phyloP scores from a whole-genome alignment of 2,113 vertebrate genomes.

The Rhynchomys soricoides region DNA sequence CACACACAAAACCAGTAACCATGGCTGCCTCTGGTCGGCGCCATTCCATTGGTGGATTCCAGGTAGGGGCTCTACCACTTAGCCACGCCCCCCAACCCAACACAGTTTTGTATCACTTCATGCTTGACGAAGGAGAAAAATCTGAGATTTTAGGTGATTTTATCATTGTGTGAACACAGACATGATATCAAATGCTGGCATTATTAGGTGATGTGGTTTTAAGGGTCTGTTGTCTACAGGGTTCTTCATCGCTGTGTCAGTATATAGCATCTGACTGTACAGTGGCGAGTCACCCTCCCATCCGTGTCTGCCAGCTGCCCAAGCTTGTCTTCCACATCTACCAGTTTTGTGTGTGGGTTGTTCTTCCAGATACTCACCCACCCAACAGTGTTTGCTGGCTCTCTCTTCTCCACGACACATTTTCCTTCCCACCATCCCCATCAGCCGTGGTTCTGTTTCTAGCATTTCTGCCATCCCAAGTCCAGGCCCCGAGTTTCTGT shows the following conservation, averaged over 20 bases:
- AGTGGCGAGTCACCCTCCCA: not conserved
- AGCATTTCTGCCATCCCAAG: not conserved
- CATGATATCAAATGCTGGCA: not conserved
- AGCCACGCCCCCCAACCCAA: not conserved
- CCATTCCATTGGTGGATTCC: not conserved
- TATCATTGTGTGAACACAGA: not conserved
- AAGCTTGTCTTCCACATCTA: not conserved
- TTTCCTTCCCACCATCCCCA: not conserved
- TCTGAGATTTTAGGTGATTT: not conserved
- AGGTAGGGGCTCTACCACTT: not conserved
- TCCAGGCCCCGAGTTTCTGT: not conserved
- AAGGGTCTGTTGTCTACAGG: not conserved
- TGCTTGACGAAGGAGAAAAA: not conserved
- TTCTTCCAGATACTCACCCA: not conserved
- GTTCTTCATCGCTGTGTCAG: not conserved
- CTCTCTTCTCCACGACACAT: not conserved
- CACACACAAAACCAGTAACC: not conserved
- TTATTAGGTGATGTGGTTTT: not conserved
- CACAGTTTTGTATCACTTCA: not conserved
- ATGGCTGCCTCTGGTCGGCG: not conserved
- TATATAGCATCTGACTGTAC: too few species aligned
- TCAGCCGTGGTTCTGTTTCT: not conserved
- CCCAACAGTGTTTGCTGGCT: not conserved
- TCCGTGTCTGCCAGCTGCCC: not conserved
- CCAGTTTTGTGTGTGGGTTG: not conserved